Conservation (phyloP, 2,888 invertebrate genomes). For the Calliphora vomitoria region DNA sequence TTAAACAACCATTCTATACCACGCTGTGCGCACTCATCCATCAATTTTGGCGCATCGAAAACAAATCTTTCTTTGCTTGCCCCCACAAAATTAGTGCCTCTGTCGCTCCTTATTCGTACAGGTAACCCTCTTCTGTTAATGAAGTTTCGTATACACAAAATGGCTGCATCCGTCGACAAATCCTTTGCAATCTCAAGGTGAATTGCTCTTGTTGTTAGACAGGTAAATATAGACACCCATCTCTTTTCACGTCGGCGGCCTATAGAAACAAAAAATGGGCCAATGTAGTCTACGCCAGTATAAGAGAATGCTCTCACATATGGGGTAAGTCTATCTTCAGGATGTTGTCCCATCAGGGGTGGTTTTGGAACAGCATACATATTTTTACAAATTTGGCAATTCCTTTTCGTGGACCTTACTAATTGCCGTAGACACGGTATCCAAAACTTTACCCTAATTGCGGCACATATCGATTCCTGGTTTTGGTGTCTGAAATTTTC, state of each 20-base stretch:
- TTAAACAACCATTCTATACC: conserved; percentile 72
- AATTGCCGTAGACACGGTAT: conserved; percentile 53
- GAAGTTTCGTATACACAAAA: conserved; percentile 62
- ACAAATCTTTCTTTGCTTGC: conserved; percentile 31
- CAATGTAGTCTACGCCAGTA: conserved; percentile 71
- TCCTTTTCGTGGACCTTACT: conserved; percentile 46
- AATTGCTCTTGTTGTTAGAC: conserved; percentile 1
- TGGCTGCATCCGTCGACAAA: conserved; percentile 38
- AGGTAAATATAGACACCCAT: too few relatives aligned
- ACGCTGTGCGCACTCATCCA: conserved; percentile 37
- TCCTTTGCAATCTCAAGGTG: conserved; percentile 42
- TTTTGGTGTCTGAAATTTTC: conserved; percentile 67
- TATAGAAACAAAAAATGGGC: conserved; percentile 66
- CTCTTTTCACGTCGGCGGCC: conserved; percentile 55
- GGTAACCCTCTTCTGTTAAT: conserved; percentile 58
- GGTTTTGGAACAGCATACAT: conserved; percentile 9
- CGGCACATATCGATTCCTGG: conserved; percentile 55
- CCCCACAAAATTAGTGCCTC: conserved; percentile 43
- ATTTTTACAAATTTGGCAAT: conserved; percentile 54
- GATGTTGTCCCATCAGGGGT: conserved; percentile 73
- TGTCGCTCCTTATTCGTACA: conserved; percentile 54
- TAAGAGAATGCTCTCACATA: conserved; percentile 71
- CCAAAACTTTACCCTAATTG: conserved; percentile 57
- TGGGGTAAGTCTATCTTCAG: conserved; percentile 67
- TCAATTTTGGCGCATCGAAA: conserved; percentile 17